Evolutionary conservation across 2,113 vertebrate species (phyloP).

Genomic region (Oryzias melastigma): DNA sequence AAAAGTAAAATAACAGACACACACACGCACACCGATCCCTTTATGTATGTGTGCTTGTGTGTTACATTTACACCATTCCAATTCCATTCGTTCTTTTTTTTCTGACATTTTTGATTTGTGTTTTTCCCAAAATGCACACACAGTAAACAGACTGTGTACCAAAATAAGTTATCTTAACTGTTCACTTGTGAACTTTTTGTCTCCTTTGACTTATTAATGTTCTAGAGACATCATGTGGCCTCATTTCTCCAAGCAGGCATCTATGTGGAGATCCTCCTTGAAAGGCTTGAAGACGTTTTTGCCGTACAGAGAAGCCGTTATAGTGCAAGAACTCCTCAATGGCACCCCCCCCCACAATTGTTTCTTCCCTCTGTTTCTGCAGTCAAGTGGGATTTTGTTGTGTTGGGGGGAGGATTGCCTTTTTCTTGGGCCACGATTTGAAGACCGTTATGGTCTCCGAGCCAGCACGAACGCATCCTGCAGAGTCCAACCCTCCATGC

Average conservation of each 20-base stretch:
- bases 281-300: conserved; percentile 56
- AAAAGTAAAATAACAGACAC: conserved; percentile 68
- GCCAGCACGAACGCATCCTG: conserved; percentile 22
- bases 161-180: conserved; percentile 77
- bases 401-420: conserved; percentile 5
- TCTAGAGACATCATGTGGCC: conserved; percentile 64
- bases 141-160: conserved; percentile 63
- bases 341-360: conserved; percentile 39
- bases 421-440: conserved; percentile 26
- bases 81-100: conserved; percentile 63
- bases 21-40: conserved; percentile 21
- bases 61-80: conserved; percentile 65
- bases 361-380: conserved; percentile 61
- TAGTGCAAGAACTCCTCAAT: conserved; percentile 69
- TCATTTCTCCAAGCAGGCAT: conserved; percentile 51
- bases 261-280: conserved; percentile 42
- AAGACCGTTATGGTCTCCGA: conserved; percentile 29
- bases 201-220: conserved; percentile 64
- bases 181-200: conserved; percentile 56
- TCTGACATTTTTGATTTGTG: conserved; percentile 60
- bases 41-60: conserved; percentile 63
- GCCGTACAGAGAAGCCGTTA: conserved; percentile 51
- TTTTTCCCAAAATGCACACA: conserved; percentile 57
- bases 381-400: conserved; percentile 71
- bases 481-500: conserved; percentile 10